Evolutionary conservation across 2,888 invertebrate species (phyloP), one percentile per base, ranked within the genome.

Genomic region (Busseola fusca): DNA sequence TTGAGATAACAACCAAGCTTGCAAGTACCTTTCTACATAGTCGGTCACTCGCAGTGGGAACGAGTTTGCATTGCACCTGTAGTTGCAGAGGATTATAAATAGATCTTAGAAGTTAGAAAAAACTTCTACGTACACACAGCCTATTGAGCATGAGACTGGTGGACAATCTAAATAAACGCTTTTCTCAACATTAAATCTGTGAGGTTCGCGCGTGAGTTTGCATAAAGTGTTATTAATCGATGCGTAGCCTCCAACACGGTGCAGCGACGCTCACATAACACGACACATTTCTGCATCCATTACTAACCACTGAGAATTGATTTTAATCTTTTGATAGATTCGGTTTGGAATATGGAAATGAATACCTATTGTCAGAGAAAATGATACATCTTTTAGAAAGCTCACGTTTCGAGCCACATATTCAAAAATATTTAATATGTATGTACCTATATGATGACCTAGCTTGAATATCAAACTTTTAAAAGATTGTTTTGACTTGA

Each of bases 251-350:
- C 75, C 65, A 37, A 37, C 66, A 12, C 64, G 64, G 34, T 57
- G 64, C 78, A 75, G 60, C 30, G 48, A 59, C 60, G 68, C 78
- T 78, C 74, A 64, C 56, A 74, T 81, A 74, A 65, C 80, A 57
- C 64, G 72, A 63, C 52, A 72, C 68, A 72, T 76, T 59, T 76
- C 52, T 76, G 72, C 59, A 72, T 68, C 72, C 59, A 68, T 68
- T 65, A 76, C 54, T 30, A 30, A 59, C 64, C 71, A 57, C 37
- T 57, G 62, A 63, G 68, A 66, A 76, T 57, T 64, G 34, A 71
- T 67, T 64, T 75, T 50, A 70, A 75, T 70, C 45, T 70, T 78
- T 69, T 50, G 57, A 79, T 69, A 80, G 65, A 63, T 50, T 72
- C 27, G 37, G 34, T 58, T 66, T 56, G 50, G 50, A 63, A 63